Evolutionary conservation across 2,888 invertebrate species (phyloP).

Genomic region (Aromia moschata): DNA sequence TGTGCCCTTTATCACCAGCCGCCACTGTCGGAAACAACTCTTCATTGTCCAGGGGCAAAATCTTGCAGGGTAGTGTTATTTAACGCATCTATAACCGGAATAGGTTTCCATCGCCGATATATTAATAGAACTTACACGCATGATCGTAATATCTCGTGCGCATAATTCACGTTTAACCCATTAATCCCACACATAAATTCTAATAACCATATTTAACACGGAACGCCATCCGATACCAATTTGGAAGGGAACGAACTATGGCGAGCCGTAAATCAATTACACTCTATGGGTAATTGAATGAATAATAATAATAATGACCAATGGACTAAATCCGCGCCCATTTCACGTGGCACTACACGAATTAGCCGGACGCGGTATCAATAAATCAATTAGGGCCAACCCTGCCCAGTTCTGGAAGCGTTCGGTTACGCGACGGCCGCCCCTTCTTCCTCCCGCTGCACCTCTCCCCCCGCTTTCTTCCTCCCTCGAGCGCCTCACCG

Average conservation of each 20-base stretch:
- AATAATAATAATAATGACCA: constrained; percentile 46
- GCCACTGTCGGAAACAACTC: no score
- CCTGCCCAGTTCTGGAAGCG: constrained; percentile 26
- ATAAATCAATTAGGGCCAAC: constrained; percentile 41
- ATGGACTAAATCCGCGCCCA: constrained; percentile 40
- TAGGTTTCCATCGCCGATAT: neutral
- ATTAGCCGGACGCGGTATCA: constrained; percentile 37
- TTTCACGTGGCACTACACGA: constrained; percentile 37
- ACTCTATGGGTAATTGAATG: constrained; percentile 42
- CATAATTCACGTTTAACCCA: constrained; percentile 20
- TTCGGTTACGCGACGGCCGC: neutral
- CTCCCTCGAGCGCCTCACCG: no score
- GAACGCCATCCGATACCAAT: constrained; percentile 13
- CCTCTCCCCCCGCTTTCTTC: no score
- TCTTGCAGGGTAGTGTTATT: no score
- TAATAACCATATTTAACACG: constrained; percentile 26
- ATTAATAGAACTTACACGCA: constrained; percentile 16
- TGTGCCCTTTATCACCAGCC: no score
- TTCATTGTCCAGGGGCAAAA: no score
- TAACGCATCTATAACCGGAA: constrained; percentile 3
- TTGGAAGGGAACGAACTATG: constrained; percentile 13
- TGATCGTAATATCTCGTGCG: constrained; percentile 5
- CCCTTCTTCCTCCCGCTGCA: neutral
- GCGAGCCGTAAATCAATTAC: constrained; percentile 45
- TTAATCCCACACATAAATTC: constrained; percentile 24